Evolutionary conservation across 2,113 vertebrate genomes (phyloP), one percentile per base, ranked within the genome.

Genomic region (Falcunculus frontatus): DNA sequence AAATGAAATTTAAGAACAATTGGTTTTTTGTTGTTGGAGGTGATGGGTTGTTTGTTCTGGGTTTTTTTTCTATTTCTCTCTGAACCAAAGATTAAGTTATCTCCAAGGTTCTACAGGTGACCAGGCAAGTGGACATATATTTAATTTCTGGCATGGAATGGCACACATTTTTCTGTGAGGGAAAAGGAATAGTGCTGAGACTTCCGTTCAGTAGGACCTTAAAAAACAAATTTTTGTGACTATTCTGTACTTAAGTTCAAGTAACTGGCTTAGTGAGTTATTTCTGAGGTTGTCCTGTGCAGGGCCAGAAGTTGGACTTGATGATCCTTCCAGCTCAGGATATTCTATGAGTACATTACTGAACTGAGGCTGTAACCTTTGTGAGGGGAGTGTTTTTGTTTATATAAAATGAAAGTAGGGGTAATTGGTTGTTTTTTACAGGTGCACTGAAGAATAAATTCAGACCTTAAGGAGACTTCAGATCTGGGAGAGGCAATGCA

Each of bases 331-430:
- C 55, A 83, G 6, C 14, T 49, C 30, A 35, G 39, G 25, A 75
- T 53, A 76, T 69, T 42, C 55, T 33, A 49, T 13, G 47, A 56
- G 35, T 68, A 18, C 4, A 2, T 75, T 42, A 67, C 6, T 67
- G 50, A 80, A 46, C 6, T 41, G 42, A 64, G 29, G 9, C n/a
- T 59, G n/a, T 42, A 79, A 47, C 10, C 25, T 88, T 81, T 69
- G 55, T 0, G 0, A 57, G 16, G 57, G 7, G 18, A 42, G 7
- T 39, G 39, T 3, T 35, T 84, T 33, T 59, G 4, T 52, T 37
- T 41, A 17, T 60, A 35, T 52, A 80, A 77, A 70, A 77, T 25
- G 7, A 46, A 60, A 50, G 25, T 4, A 47, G 35, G 59, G 23
- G 47, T 77, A 81, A 78, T 35, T 81, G 42, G 8, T 79, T 49